Evolutionary conservation across 2,888 invertebrate genomes (phyloP).

Genomic region (Tetheella fluctuosa): DNA sequence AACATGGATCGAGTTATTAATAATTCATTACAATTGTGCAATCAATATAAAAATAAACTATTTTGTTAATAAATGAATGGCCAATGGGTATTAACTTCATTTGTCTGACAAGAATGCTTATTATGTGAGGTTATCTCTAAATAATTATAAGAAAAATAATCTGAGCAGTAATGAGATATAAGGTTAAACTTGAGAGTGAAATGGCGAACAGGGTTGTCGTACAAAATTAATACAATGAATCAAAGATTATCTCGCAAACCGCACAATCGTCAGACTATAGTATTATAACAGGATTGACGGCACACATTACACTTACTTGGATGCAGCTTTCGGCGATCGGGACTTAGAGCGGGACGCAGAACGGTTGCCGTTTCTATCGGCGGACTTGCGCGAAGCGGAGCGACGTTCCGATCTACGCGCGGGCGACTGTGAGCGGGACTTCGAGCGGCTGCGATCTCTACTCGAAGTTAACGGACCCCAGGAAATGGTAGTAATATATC

Average conservation of each 20-base stretch:
- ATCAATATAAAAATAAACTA: conserved; percentile 57
- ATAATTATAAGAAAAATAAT: not conserved
- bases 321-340: conserved; percentile 71
- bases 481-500: conserved; percentile 33
- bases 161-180: not conserved
- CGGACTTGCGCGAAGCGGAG: conserved; percentile 47
- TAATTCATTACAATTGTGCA: conserved; percentile 55
- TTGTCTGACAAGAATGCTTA: conserved; percentile 57
- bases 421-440: conserved; percentile 63
- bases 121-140: conserved; percentile 44
- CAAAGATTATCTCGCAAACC: conserved; percentile 50
- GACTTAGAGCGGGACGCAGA: conserved; percentile 74
- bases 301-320: conserved; percentile 69
- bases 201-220: no score
- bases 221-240: not conserved
- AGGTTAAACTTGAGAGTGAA: not conserved
- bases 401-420: conserved; percentile 56
- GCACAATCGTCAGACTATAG: conserved; percentile 50
- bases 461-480: conserved; percentile 29
- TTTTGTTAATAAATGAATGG: conserved; percentile 49
- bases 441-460: conserved; percentile 74
- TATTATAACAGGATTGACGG: conserved; percentile 49
- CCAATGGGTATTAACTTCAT: conserved; percentile 44
- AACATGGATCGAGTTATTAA: conserved; percentile 64
- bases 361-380: conserved; percentile 56